phyloP scores from a whole-genome alignment of 2,888 invertebrate species.

The Rambutsinella grinnellia region DNA sequence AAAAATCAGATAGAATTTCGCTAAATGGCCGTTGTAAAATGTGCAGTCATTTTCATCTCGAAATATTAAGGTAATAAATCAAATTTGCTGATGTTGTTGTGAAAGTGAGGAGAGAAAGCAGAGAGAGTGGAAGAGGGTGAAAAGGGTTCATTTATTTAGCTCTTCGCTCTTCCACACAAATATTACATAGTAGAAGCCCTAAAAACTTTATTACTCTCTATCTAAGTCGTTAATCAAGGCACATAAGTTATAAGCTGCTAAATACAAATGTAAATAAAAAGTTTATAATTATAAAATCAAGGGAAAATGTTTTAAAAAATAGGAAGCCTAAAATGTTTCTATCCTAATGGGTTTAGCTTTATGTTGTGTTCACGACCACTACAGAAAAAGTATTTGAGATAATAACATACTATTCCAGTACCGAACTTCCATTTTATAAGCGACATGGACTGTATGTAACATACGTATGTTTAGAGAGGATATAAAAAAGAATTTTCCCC shows the following conservation, averaged over 20 bases:
- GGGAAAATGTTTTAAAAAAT: too few relatives aligned
- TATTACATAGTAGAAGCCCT: too few relatives aligned
- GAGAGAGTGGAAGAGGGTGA: not conserved
- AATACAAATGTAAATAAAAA: too few relatives aligned
- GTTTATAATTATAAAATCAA: too few relatives aligned
- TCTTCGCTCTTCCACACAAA: too few relatives aligned
- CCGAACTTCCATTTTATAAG: not conserved
- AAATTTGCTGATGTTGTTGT: conserved; percentile 29
- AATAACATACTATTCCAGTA: too few relatives aligned
- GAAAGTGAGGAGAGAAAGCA: not conserved
- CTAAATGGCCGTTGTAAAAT: not conserved
- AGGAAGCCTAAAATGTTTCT: too few relatives aligned
- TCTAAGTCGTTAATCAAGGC: not conserved
- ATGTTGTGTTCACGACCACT: not conserved
- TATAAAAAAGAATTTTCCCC: not conserved
- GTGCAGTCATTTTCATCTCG: conserved; percentile 26
- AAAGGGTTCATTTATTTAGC: not conserved
- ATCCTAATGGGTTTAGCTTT: too few relatives aligned
- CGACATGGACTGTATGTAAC: not conserved
- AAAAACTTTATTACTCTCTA: not conserved
- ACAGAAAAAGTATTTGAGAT: not conserved
- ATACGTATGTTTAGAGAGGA: too few relatives aligned
- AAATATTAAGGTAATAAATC: conserved; percentile 47
- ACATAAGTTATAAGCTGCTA: too few relatives aligned
- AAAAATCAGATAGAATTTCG: not conserved